Percentiles rank a stretch among this genome's conserved stretches.
These are phyloP conservation scores for Drosophila acutilabella DNA, from an alignment of 2,888 invertebrate genomes.

Conservation along the genomic window DNA sequence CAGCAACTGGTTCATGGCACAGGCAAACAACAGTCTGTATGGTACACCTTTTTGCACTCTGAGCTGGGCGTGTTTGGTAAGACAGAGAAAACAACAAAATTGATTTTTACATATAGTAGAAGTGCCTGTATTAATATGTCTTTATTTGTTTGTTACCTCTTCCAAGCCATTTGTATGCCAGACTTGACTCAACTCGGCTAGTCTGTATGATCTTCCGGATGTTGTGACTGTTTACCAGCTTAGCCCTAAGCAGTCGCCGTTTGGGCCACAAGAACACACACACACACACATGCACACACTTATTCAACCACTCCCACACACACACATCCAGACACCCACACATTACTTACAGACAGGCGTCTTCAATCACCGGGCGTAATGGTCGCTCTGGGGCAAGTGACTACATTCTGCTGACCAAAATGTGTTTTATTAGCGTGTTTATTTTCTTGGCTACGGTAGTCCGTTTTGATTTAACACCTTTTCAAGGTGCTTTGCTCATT, in stretches of 20 bases:
- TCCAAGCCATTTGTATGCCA: slow-evolving; percentile 38
- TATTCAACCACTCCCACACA: slow-evolving; percentile 4
- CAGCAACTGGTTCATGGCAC: slow-evolving; percentile 20
- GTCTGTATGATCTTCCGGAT: slow-evolving; percentile 13
- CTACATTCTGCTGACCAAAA: slow-evolving; percentile 24
- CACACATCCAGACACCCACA: slow-evolving; percentile 5
- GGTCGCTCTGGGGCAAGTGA: slow-evolving; percentile 27
- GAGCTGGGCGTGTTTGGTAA: background rate
- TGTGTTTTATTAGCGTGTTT: slow-evolving; percentile 69
- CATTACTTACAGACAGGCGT: slow-evolving; percentile 23
- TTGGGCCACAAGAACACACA: slow-evolving; percentile 28
- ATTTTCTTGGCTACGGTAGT: slow-evolving; percentile 42
- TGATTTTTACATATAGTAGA: slow-evolving; percentile 33
- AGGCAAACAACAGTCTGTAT: slow-evolving; percentile 12
- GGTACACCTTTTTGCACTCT: slow-evolving; percentile 25
- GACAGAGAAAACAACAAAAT: slow-evolving; percentile 35
- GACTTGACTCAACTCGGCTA: slow-evolving; percentile 4
- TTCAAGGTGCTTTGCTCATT: slow-evolving; percentile 38
- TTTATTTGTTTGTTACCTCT: slow-evolving; percentile 35
- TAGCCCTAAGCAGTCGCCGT: slow-evolving; percentile 23
- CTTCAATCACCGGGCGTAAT: slow-evolving; percentile 37
- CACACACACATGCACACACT: slow-evolving; percentile 3
- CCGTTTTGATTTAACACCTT: slow-evolving; percentile 73
- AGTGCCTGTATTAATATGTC: slow-evolving; percentile 23
- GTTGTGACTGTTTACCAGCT: slow-evolving; percentile 15